Evolutionary conservation across 2,113 vertebrate species (phyloP), one percentile per base, ranked within the genome.

Genomic region (Rhodinocichla rosea): DNA sequence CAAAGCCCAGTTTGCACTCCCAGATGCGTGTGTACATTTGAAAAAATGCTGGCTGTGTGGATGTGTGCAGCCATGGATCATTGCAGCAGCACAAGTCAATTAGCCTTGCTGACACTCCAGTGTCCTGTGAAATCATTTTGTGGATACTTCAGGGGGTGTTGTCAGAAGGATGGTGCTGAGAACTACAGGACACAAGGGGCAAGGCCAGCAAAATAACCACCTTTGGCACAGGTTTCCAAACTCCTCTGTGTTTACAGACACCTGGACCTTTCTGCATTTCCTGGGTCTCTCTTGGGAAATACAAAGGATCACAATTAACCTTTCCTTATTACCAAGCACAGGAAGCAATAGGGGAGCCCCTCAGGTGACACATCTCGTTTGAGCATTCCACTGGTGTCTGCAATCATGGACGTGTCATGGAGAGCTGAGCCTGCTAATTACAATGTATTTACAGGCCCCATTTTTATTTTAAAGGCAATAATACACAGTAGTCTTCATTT

Each of bases 41-140:
- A 82, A 94, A 95, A 89, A 90, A 40, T 85, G 59, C 62, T 75
- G 83, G 50, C 50, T 73, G 82, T n/a, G 89, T 94, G 92, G 92
- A 28, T 81, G 50, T 73, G 44, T 49, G 47, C 27, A 81, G 64
- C 49, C 55, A 44, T 4, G 77, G 92, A 95, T 96, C 87, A 70
- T 30, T 96, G 92, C 57, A 83, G 57, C 63, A 91, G 83, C 89
- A 87, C 94, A 42, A 83, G 62, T 82, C 94, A 97, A 95, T 97
- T 97, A 98, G 95, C 87, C 90, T 97, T 75, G 90, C 85, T 93
- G 94, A 90, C 90, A 86, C 60, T 55, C 56, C 0, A 1, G 75
- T 17, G 42, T 82, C 77, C 87, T 87, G 80, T 75, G 65, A 87
- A 96, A 96, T 95, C 89, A 92, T 82, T 94, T 93, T 80, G 55